phyloP scores from a whole-genome alignment of 2,888 invertebrate genomes.

The Philonicus albiceps region DNA sequence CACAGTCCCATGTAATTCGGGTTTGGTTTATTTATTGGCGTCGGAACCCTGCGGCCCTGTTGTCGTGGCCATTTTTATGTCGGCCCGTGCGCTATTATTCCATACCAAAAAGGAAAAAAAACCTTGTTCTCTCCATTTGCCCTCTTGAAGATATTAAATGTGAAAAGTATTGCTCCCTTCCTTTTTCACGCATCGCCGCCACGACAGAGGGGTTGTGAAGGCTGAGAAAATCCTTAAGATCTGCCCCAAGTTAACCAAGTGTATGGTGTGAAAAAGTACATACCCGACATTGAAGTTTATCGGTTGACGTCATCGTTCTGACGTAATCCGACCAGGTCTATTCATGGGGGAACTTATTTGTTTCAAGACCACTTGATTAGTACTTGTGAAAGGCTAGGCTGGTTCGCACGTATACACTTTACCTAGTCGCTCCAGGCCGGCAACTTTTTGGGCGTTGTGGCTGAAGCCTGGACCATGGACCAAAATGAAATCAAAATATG shows the following conservation, averaged over 20 bases:
- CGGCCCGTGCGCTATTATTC: background rate
- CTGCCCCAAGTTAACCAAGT: background rate
- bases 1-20: background rate
- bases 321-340: background rate
- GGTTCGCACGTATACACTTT: background rate
- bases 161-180: background rate
- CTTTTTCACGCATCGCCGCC: constrained; percentile 1
- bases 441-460: background rate
- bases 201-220: background rate
- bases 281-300: background rate
- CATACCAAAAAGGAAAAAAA: background rate
- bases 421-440: background rate
- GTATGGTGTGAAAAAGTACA: constrained; percentile 12
- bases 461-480: background rate
- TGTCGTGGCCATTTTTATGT: background rate
- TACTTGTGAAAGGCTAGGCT: background rate
- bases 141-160: background rate
- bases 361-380: constrained; percentile 16
- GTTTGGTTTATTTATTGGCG: background rate
- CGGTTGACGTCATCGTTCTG: constrained; percentile 3
- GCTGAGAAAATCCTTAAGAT: background rate
- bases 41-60: background rate
- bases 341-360: constrained; percentile 4
- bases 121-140: background rate
- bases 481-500: constrained; percentile 21